phyloP scores from a whole-genome alignment of 1,140 invertebrate genomes.

The Phortica variegata region DNA sequence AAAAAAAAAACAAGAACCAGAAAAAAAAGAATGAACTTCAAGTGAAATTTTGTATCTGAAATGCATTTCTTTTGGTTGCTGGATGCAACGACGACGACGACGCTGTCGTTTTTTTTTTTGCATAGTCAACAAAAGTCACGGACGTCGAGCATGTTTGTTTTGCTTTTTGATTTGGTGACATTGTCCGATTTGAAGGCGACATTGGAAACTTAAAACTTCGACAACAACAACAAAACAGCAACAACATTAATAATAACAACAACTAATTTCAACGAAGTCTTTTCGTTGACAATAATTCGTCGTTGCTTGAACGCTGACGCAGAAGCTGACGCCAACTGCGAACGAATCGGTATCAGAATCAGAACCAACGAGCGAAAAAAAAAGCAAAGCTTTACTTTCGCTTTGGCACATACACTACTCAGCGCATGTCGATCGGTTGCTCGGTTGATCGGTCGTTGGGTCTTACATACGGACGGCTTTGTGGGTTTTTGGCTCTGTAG shows the following conservation, averaged over 20 bases:
- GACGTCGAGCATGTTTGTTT: slow-evolving; percentile 25
- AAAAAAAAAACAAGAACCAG: not conserved
- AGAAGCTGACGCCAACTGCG: not conserved
- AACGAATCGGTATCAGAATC: not conserved
- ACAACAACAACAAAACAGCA: not conserved
- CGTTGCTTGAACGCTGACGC: not conserved
- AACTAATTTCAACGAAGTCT: no score
- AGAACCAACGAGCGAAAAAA: slow-evolving; percentile 29
- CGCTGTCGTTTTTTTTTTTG: slow-evolving; percentile 21
- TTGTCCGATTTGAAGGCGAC: slow-evolving; percentile 42
- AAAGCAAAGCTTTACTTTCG: slow-evolving; percentile 29
- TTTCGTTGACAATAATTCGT: not conserved
- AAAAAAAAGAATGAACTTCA: not conserved
- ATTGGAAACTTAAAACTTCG: slow-evolving; percentile 30
- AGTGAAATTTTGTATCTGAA: not conserved
- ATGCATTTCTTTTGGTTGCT: not conserved
- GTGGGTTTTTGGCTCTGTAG: no score
- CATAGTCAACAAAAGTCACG: slow-evolving; percentile 47
- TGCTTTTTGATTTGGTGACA: slow-evolving; percentile 49
- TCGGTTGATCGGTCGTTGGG: no score
- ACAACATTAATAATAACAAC: no score
- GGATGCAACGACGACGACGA: not conserved
- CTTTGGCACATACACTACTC: no score
- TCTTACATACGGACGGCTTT: no score
- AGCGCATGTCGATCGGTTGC: no score